A percentile compares a stretch with the other conserved stretches of the same genome.
phyloP scores from a whole-genome alignment of 2,113 vertebrate genomes.

The Aptenodytes forsteri region DNA sequence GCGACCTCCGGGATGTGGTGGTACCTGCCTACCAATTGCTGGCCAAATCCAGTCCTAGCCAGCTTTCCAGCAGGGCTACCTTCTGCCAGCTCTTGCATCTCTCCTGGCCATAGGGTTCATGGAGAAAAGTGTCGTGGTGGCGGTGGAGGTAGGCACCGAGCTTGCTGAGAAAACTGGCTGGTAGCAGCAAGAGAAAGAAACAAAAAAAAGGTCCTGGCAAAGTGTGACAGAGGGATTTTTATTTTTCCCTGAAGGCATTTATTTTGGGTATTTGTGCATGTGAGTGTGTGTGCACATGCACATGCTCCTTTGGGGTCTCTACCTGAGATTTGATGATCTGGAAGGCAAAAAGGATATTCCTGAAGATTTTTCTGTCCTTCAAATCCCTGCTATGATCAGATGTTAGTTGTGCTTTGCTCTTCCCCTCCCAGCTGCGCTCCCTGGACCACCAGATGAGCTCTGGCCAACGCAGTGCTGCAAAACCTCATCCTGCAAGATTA shows the following conservation, averaged over 20 bases:
- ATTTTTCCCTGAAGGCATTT: neutral
- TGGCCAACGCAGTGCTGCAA: neutral
- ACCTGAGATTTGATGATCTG: neutral
- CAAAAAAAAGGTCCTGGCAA: neutral
- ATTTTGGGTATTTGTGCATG: neutral
- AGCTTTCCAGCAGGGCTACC: neutral
- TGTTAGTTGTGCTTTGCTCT: neutral
- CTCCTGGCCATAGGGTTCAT: neutral
- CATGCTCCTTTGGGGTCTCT: neutral
- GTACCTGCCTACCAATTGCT: neutral
- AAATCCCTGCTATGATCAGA: neutral
- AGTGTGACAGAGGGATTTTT: neutral
- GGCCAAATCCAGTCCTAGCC: neutral
- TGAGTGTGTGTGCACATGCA: too few species aligned
- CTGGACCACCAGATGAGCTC: constrained; percentile 9
- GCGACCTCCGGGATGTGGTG: neutral
- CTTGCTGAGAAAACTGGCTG: neutral
- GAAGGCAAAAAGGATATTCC: neutral
- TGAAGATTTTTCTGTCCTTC: neutral
- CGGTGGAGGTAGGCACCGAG: neutral
- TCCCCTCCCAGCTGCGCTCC: neutral
- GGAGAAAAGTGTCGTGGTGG: neutral
- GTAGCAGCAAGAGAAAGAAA: neutral
- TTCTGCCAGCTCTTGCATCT: neutral
- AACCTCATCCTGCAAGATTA: neutral